Evolutionary conservation across 2,888 invertebrate species (phyloP).

Genomic region (Hemicrepidius hirtus): DNA sequence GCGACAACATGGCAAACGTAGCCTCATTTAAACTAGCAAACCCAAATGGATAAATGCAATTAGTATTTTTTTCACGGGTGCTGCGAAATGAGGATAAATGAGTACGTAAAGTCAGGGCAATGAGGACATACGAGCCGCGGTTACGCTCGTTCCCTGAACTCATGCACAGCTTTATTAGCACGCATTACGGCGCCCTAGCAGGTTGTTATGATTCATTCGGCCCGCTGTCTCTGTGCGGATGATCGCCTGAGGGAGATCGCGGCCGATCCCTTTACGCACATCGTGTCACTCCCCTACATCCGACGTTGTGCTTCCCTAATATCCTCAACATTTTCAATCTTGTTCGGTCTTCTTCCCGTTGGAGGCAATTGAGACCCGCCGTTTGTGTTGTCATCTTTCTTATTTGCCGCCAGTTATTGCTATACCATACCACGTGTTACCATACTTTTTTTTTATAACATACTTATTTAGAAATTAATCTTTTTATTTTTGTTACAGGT

Average conservation of each 20-base stretch:
- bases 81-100: conserved; percentile 66
- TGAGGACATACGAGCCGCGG: conserved; percentile 66
- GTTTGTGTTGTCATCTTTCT: conserved; percentile 28
- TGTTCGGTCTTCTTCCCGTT: conserved; percentile 24
- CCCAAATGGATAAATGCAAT: conserved; percentile 68
- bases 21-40: conserved; percentile 66
- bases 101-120: conserved; percentile 66
- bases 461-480: not conserved
- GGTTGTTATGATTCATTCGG: conserved; percentile 59
- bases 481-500: too few species aligned
- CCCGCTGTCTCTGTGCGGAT: conserved; percentile 49
- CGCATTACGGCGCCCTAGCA: conserved; percentile 62
- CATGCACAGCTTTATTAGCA: conserved; percentile 65
- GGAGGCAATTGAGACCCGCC: conserved; percentile 22
- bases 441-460: not conserved
- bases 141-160: conserved; percentile 60
- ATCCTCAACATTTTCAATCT: conserved; percentile 42
- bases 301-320: conserved; percentile 35
- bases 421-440: conserved; percentile 22
- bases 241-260: conserved; percentile 53
- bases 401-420: conserved; percentile 24
- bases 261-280: conserved; percentile 47
- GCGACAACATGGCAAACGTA: conserved; percentile 55
- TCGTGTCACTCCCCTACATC: conserved; percentile 34
- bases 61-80: conserved; percentile 66